Evolutionary conservation across 2,888 invertebrate genomes (phyloP).

Genomic region (Invenusta paracnida): DNA sequence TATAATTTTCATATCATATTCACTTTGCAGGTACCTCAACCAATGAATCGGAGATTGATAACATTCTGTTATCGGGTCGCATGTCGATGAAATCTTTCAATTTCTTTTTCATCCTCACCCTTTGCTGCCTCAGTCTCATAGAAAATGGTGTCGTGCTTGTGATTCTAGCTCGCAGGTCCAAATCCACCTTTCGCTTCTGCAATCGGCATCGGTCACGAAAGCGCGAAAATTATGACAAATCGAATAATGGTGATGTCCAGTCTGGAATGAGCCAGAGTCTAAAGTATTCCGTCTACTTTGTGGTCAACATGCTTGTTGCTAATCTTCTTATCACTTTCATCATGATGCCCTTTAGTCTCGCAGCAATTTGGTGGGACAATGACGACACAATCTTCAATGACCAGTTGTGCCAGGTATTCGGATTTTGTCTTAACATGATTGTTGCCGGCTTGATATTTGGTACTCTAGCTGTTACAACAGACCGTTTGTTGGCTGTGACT

Average conservation of each 20-base stretch:
- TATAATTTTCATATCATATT: no score
- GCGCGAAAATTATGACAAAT: not conserved
- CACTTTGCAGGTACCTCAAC: no score
- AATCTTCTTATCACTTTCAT: not conserved
- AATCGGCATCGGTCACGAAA: not conserved
- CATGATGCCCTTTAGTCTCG: conserved; percentile 25
- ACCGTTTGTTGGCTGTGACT: conserved; percentile 3
- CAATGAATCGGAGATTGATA: no score
- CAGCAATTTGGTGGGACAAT: not conserved
- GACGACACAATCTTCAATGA: not conserved
- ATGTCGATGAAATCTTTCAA: no score
- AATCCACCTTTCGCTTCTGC: not conserved
- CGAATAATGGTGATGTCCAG: not conserved
- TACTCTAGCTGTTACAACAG: not conserved
- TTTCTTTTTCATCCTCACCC: not conserved
- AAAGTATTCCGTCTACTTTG: conserved; percentile 19
- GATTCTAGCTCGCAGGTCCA: not conserved
- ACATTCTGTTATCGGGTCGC: no score
- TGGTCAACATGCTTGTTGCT: conserved; percentile 24
- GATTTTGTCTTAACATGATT: not conserved
- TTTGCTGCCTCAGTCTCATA: not conserved
- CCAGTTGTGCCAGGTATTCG: not conserved
- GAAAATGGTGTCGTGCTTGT: not conserved
- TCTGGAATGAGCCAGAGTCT: not conserved
- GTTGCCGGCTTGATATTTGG: not conserved